Conservation (phyloP, 2,888 invertebrate species). For the Ferrisia virgata region DNA sequence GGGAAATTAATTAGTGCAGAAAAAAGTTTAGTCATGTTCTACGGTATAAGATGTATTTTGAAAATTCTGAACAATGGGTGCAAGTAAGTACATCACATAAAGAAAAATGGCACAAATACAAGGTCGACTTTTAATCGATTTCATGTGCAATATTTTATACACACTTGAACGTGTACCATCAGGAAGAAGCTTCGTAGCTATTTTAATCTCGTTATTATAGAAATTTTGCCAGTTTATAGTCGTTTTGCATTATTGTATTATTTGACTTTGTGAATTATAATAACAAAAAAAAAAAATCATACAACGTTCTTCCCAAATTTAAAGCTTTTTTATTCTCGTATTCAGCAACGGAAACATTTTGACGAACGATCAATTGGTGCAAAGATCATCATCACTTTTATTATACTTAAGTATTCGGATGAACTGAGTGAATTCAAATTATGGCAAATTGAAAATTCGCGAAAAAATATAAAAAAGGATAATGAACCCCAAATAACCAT, state of each 20-base stretch:
- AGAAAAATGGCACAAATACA: background rate
- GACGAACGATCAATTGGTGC: background rate
- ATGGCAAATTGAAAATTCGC: no score
- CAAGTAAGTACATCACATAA: background rate
- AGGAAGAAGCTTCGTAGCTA: conserved; percentile 39
- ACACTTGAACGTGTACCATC: conserved; percentile 5
- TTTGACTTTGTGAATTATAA: conserved; percentile 23
- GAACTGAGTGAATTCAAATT: no score
- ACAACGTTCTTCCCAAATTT: background rate
- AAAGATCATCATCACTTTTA: no score
- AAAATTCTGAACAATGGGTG: background rate
- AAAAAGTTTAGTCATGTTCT: no score
- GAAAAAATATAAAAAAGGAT: no score
- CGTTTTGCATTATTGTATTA: conserved; percentile 42
- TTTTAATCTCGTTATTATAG: conserved; percentile 37
- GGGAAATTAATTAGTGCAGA: no score
- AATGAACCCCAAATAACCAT: no score
- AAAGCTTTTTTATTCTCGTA: background rate
- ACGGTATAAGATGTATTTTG: no score
- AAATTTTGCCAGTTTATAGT: conserved; percentile 37
- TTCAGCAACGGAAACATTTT: background rate
- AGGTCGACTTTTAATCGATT: conserved; percentile 36
- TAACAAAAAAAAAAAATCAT: conserved; percentile 25
- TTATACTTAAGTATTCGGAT: no score
- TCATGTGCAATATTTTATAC: conserved; percentile 19